Evolutionary conservation across 2,113 vertebrate species (phyloP).

Genomic region (Oriolus oriolus): DNA sequence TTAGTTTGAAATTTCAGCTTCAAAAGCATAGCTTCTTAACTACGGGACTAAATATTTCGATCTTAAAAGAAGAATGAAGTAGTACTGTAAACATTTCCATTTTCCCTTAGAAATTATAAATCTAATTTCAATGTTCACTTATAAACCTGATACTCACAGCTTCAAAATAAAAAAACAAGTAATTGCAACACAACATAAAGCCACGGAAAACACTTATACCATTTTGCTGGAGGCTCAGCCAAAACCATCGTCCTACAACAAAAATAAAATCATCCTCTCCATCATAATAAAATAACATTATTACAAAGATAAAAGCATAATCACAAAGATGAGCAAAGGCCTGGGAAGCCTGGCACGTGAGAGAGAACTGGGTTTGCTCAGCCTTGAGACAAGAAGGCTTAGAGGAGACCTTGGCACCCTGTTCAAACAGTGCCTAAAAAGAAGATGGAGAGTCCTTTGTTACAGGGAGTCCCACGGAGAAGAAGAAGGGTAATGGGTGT

Average conservation of each 20-base stretch:
- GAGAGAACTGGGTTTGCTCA: not conserved
- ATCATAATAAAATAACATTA: not conserved
- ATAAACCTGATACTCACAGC: not conserved
- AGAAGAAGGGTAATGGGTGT: rapidly evolving
- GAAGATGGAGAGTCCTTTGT: not conserved
- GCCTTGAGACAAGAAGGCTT: not conserved
- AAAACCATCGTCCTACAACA: not conserved
- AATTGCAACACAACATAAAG: not conserved
- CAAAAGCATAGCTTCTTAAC: not conserved
- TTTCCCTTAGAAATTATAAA: not conserved
- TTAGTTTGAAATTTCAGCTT: not conserved
- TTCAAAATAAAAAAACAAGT: not conserved
- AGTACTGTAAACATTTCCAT: not conserved
- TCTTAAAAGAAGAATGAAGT: not conserved
- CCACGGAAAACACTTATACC: not conserved
- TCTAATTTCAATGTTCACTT: not conserved
- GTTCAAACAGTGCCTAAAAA: not conserved
- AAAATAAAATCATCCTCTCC: not conserved
- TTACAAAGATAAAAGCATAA: not conserved
- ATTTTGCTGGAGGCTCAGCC: not conserved
- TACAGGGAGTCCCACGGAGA: not conserved
- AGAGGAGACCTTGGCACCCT: not conserved
- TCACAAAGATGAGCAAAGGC: not conserved
- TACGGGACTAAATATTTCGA: not conserved
- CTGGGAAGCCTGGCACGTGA: not conserved